Evolutionary conservation across 2,113 vertebrate genomes (phyloP).

Genomic region (Solea solea): DNA sequence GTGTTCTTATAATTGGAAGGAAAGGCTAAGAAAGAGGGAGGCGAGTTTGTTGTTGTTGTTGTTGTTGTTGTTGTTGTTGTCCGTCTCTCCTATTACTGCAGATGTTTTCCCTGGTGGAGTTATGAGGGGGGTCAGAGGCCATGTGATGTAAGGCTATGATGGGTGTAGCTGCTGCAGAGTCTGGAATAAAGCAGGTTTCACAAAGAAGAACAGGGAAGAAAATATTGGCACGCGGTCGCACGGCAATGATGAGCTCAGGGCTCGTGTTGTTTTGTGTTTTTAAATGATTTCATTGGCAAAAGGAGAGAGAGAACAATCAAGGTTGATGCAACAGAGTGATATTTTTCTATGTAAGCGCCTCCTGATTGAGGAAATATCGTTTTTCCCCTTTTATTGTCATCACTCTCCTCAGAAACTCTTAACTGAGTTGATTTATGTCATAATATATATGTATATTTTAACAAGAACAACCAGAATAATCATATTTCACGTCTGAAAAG

Average conservation of each 20-base stretch:
- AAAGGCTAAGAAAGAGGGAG: no score
- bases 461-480: no score
- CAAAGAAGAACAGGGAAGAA: background rate
- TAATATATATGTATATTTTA: no score
- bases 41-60: background rate
- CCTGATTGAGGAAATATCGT: constrained; percentile 42
- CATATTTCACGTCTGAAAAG: no score
- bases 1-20: no score
- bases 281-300: constrained; percentile 25
- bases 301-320: constrained; percentile 46
- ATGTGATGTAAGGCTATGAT: constrained; percentile 18
- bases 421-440: no score
- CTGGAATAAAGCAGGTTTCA: constrained; percentile 4
- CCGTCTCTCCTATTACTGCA: constrained; percentile 1
- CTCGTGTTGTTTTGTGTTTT: background rate
- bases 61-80: background rate
- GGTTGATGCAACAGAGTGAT: constrained; percentile 64
- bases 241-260: constrained; percentile 54
- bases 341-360: constrained; percentile 41
- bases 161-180: background rate
- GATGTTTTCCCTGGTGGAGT: background rate
- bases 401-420: background rate
- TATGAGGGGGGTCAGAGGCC: constrained; percentile 4
- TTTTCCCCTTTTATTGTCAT: constrained; percentile 25
- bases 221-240: constrained; percentile 36